Evolutionary conservation across 2,888 invertebrate species (phyloP).

Genomic region (Malacosoma neustria): DNA sequence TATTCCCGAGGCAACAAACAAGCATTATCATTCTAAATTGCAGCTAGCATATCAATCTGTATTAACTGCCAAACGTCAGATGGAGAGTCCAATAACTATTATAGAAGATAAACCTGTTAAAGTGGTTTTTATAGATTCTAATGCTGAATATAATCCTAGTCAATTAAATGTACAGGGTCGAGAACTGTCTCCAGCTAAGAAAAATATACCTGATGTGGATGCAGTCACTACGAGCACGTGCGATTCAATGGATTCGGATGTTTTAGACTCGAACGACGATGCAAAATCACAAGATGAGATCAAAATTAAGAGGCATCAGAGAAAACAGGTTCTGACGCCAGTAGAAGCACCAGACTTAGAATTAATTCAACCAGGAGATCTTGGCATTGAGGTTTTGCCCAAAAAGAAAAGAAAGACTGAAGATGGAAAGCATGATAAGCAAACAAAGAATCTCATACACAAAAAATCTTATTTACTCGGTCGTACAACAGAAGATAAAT

Average conservation of each 20-base stretch:
- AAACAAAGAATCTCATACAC: constrained; percentile 39
- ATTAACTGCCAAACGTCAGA: constrained; percentile 49
- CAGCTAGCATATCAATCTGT: constrained; percentile 59
- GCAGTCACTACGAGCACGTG: constrained; percentile 25
- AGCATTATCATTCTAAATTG: constrained; percentile 53
- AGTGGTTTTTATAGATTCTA: constrained; percentile 53
- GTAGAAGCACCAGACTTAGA: constrained; percentile 61
- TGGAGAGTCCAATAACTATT: constrained; percentile 48
- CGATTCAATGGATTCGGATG: constrained; percentile 48
- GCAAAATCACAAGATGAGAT: constrained; percentile 37
- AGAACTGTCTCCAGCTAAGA: constrained; percentile 47
- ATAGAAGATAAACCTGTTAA: constrained; percentile 67
- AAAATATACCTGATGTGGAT: constrained; percentile 23
- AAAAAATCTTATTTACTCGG: constrained; percentile 60
- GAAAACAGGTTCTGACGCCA: constrained; percentile 66
- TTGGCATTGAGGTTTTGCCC: constrained; percentile 44
- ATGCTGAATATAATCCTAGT: constrained; percentile 33
- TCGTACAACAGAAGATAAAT: constrained; percentile 30
- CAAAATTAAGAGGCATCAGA: constrained; percentile 59
- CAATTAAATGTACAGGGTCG: constrained; percentile 51
- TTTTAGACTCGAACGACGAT: constrained; percentile 34
- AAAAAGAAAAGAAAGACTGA: constrained; percentile 57
- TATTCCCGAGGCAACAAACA: constrained; percentile 28
- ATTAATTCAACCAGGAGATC: constrained; percentile 54
- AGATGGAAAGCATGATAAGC: constrained; percentile 42